Percentiles rank a stretch among this genome's conserved stretches.
Conservation (phyloP, 92 coral and sea anemone genomes). For the Chrysogorgia sp. region DNA sequence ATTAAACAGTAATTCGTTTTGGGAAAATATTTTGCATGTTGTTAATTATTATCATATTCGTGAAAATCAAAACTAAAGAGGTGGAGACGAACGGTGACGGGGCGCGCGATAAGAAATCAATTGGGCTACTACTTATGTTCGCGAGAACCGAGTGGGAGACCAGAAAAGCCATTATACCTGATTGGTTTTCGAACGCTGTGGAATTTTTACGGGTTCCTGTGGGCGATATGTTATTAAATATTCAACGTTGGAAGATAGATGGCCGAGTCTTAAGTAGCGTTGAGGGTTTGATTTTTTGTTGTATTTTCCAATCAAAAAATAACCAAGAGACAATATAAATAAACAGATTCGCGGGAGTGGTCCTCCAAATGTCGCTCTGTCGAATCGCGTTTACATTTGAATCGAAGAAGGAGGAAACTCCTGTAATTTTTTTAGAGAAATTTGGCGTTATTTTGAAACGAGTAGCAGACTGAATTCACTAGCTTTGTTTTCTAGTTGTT, state of each 20-base stretch:
- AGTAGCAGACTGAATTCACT: not conserved
- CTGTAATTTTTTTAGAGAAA: not conserved
- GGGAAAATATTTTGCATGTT: slow-evolving; percentile 48
- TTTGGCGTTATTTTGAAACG: not conserved
- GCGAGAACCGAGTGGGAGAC: not conserved
- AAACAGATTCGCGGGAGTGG: not conserved
- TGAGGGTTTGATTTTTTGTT: not conserved
- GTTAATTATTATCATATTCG: slow-evolving; percentile 33
- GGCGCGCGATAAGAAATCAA: slow-evolving; percentile 33
- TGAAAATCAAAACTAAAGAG: slow-evolving; percentile 29
- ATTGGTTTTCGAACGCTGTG: slow-evolving; percentile 32
- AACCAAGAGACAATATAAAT: not conserved
- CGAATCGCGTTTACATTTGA: too few relatives aligned
- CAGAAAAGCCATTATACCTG: slow-evolving; percentile 18
- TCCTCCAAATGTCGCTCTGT: too few relatives aligned
- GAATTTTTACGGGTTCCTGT: slow-evolving; percentile 31
- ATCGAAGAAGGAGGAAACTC: too few relatives aligned
- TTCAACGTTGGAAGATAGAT: slow-evolving; percentile 10
- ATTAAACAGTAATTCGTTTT: slow-evolving; percentile 42
- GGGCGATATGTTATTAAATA: slow-evolving; percentile 32
- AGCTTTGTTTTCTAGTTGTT: not conserved
- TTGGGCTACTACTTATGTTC: not conserved
- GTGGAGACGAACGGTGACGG: slow-evolving; percentile 2
- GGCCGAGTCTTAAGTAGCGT: not conserved
- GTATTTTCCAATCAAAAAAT: not conserved